These are phyloP conservation scores for Caranx ignobilis DNA, from an alignment of 2,113 vertebrate species.

Conservation along the genomic window DNA sequence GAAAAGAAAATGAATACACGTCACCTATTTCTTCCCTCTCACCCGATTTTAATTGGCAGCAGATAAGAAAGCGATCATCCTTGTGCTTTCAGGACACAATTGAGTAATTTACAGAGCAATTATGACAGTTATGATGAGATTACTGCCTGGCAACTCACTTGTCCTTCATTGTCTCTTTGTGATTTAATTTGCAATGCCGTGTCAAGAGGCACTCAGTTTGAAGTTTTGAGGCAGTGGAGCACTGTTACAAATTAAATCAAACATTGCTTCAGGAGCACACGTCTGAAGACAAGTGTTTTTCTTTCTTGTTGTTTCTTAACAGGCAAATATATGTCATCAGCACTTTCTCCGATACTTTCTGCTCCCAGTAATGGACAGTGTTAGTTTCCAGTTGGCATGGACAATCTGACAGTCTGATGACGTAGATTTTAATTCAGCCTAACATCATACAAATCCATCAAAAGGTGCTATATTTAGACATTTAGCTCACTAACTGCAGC, in stretches of 20 bases:
- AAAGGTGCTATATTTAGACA: too few relatives aligned
- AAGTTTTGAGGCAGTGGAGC: background rate
- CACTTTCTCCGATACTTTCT: background rate
- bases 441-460: too few relatives aligned
- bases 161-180: slow-evolving; percentile 44
- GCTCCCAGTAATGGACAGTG: background rate
- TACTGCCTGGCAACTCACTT: slow-evolving; percentile 32
- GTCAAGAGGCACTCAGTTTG: slow-evolving; percentile 32
- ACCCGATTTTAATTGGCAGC: slow-evolving; percentile 1
- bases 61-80: slow-evolving; percentile 19
- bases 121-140: slow-evolving; percentile 40
- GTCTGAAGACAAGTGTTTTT: background rate
- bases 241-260: slow-evolving; percentile 24
- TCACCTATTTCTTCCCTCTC: background rate
- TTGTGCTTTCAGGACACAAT: background rate
- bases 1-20: background rate
- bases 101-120: slow-evolving; percentile 34
- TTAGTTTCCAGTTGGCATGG: too few relatives aligned
- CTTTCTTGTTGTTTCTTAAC: background rate
- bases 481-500: too few relatives aligned
- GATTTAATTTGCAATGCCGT: slow-evolving; percentile 42
- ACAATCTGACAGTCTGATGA: too few relatives aligned
- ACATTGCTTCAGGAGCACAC: background rate
- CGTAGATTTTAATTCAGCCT: too few relatives aligned
- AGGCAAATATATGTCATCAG: background rate